A percentile compares a stretch with the other conserved stretches of the same genome.
These are phyloP conservation scores for Alligator sinensis DNA, from an alignment of 2,113 vertebrate genomes.

Conservation along the genomic window DNA sequence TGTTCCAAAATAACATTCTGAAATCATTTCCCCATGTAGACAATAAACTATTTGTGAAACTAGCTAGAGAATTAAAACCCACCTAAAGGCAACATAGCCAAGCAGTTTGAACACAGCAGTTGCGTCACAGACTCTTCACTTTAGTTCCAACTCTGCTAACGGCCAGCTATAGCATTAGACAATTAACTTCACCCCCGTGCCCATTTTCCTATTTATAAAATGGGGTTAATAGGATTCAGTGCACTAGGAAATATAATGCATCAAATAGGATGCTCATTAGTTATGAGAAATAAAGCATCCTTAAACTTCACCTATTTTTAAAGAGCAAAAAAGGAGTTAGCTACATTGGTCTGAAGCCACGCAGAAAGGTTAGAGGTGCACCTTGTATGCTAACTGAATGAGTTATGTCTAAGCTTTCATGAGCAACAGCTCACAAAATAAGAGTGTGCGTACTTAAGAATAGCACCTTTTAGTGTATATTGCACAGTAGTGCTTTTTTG, in stretches of 20 bases:
- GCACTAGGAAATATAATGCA: neutral
- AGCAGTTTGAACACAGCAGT: neutral
- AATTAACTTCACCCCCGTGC: rapidly evolving
- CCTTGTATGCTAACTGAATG: too few species aligned
- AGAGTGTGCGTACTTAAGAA: neutral
- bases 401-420: too few species aligned
- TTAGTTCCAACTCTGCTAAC: neutral
- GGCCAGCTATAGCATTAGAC: rapidly evolving
- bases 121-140: neutral
- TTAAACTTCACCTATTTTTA: neutral
- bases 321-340: neutral
- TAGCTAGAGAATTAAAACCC: rapidly evolving
- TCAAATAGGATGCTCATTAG: neutral
- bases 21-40: rapidly evolving
- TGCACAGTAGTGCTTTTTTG: neutral
- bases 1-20: neutral
- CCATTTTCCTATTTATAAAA: rapidly evolving
- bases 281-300: rapidly evolving
- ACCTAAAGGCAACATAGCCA: neutral
- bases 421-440: too few species aligned
- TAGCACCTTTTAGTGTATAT: rapidly evolving
- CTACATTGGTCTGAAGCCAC: too few species aligned
- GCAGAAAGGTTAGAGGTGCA: too few species aligned
- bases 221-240: rapidly evolving
- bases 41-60: neutral